Evolutionary conservation across 1,140 invertebrate species (phyloP).

Genomic region (Plutomurus gul): DNA sequence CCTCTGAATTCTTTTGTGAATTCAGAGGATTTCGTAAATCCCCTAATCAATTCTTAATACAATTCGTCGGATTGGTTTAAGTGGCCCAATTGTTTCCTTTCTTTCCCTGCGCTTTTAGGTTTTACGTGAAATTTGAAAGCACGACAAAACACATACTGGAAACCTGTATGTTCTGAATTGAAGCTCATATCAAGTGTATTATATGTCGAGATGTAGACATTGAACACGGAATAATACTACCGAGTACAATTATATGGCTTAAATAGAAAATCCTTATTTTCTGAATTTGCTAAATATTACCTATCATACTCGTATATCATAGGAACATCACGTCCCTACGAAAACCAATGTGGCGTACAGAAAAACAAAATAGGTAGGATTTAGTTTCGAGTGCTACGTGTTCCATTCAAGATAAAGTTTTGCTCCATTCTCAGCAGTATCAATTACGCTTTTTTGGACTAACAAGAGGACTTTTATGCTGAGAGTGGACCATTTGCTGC

Average conservation of each 20-base stretch:
- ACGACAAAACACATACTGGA: background rate
- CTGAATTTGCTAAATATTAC: no score
- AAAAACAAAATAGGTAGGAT: no score
- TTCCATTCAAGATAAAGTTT: background rate
- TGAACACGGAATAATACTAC: no score
- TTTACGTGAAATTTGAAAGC: background rate
- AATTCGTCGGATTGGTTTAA: slow-evolving; percentile 11
- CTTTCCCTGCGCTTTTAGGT: background rate
- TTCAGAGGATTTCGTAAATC: background rate
- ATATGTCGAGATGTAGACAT: no score
- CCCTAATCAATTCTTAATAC: slow-evolving; percentile 15
- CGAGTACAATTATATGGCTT: no score
- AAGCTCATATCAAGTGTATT: no score
- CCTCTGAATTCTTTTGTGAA: slow-evolving; percentile 7
- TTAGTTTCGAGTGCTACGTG: background rate
- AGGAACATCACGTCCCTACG: no score
- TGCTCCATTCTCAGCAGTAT: slow-evolving; percentile 1
- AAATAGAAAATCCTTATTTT: no score
- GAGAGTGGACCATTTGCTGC: background rate
- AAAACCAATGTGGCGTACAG: no score
- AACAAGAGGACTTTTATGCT: slow-evolving; percentile 5
- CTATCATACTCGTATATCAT: no score
- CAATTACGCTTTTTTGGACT: slow-evolving; percentile 23
- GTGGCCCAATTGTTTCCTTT: slow-evolving; percentile 26
- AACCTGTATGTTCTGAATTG: no score